Evolutionary conservation across 2,113 vertebrate species (phyloP).

Genomic region (Menidia beryllina): DNA sequence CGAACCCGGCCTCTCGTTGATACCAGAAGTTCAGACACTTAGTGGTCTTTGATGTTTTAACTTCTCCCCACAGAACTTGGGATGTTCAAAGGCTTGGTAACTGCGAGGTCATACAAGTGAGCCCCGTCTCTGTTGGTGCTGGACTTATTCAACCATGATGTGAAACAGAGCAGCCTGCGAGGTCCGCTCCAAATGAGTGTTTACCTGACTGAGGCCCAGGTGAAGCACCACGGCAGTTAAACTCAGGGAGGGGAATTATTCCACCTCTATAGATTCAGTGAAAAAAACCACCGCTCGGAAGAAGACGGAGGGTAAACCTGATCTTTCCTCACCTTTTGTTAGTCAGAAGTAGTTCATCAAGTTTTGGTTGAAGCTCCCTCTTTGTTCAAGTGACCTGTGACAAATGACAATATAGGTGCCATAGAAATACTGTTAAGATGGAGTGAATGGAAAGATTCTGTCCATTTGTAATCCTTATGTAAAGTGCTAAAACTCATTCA

Average conservation of each 20-base stretch:
- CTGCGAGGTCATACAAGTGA: constrained; percentile 39
- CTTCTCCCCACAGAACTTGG: constrained; percentile 34
- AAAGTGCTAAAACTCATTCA: constrained; percentile 46
- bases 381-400: constrained; percentile 38
- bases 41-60: constrained; percentile 50
- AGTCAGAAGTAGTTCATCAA: constrained; percentile 14
- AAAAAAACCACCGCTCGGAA: not conserved
- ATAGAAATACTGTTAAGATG: constrained; percentile 44
- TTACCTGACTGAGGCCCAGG: constrained; percentile 17
- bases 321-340: constrained; percentile 28
- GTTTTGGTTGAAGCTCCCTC: constrained; percentile 19
- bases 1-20: constrained; percentile 42
- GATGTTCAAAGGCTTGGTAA: constrained; percentile 62
- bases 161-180: constrained; percentile 17
- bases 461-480: constrained; percentile 47
- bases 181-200: constrained; percentile 10
- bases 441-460: constrained; percentile 17
- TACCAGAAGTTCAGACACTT: constrained; percentile 28
- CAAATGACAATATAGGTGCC: constrained; percentile 44
- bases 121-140: constrained; percentile 20
- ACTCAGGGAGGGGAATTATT: not conserved
- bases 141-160: constrained; percentile 26
- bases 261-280: not conserved
- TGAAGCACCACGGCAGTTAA: not conserved
- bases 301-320: constrained; percentile 8